Evolutionary conservation across 1,140 invertebrate species (phyloP), one percentile per base, ranked within the genome.

Genomic region (Formica exsecta): DNA sequence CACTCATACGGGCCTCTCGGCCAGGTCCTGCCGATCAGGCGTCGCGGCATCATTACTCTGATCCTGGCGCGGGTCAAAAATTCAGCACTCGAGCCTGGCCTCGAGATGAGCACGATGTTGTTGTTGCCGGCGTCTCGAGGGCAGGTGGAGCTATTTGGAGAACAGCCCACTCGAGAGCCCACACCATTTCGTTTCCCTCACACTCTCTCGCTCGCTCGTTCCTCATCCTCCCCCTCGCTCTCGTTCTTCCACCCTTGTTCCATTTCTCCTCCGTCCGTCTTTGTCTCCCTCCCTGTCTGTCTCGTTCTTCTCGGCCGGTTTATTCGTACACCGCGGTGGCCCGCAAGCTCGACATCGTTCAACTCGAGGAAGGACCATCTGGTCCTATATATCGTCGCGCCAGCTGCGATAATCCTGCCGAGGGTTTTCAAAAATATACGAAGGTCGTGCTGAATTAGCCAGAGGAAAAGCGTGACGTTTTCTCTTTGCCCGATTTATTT

Each of bases 61-160:
- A 81, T 54, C 73, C 68, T 73, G 76, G 64, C 81, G 44, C 88
- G 75, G 88, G 88, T 90, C 62, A 90, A 81, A 86, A 90, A 81
- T 75, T 64, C 74, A 65, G n/a, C 75, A 65, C 51, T 79, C 74
- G 70, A 76, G 79, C 79, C 85, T 57, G 76, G 74, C 66, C 57
- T 48, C 29, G 87, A 89, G 91, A 89, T 86, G 91, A 88, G 75
- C 48, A 87, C 75, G 87, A 88, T 85, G 90, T 89, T 85, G 90
- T 89, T 83, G 90, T 87, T 87, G 87, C 87, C 74, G 68, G 80
- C 80, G 75, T 89, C 84, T 86, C 87, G 90, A 90, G 92, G 92
- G 93, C 92, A 93, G 93, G 93, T 94, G 93, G 93, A 93, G 93
- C 93, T 94, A 93, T 93, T 94, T 94, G 92, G 93, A 94, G 93